Evolutionary conservation across 2,113 vertebrate species (phyloP).

Genomic region (Anhinga anhinga): DNA sequence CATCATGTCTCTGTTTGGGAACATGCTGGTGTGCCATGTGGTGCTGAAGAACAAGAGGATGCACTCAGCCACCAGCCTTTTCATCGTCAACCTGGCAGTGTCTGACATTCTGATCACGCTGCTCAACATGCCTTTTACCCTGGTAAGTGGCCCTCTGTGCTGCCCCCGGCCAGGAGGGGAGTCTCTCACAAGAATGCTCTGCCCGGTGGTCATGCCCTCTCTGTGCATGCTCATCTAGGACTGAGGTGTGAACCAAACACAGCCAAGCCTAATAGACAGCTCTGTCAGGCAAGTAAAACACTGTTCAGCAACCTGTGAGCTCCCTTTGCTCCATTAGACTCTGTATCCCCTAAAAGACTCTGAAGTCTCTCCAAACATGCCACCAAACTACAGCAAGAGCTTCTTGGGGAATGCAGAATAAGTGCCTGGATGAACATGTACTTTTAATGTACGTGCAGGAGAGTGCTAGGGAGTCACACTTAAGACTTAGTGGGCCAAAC

Average conservation of each 20-base stretch:
- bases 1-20: constrained; percentile 78
- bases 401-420: not conserved
- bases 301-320: not conserved
- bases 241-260: not conserved
- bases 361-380: not conserved
- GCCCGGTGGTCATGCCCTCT: not conserved
- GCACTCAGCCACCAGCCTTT: constrained; percentile 72
- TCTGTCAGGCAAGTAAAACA: not conserved
- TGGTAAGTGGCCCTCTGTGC: constrained; percentile 37
- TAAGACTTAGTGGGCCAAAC: not conserved
- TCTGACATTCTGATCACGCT: constrained; percentile 69
- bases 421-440: not conserved
- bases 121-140: constrained; percentile 69
- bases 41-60: constrained; percentile 79
- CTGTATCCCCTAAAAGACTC: not conserved
- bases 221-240: not conserved
- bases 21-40: constrained; percentile 77
- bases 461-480: not conserved
- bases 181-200: not conserved
- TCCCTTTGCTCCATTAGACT: not conserved
- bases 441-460: not conserved
- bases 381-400: not conserved
- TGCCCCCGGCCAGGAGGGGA: not conserved
- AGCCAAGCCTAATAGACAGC: not conserved
- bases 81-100: constrained; percentile 63